phyloP scores from a whole-genome alignment of 2,113 vertebrate genomes.

The Bubo scandiacus region DNA sequence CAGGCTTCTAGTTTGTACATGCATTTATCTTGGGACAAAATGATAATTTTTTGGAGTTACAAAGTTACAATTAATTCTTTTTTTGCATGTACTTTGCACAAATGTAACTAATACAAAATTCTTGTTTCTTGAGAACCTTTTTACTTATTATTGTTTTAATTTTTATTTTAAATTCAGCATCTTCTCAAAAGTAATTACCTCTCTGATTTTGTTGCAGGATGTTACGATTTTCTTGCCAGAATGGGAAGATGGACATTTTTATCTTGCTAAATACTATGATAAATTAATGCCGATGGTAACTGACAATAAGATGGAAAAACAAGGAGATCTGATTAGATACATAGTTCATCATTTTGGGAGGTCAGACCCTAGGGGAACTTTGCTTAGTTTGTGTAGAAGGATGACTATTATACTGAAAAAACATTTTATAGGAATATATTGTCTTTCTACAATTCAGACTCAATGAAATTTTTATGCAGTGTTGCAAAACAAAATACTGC shows the following conservation, averaged over 20 bases:
- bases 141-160: neutral
- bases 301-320: constrained; percentile 98
- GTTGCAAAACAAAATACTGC: neutral
- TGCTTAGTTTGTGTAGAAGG: neutral
- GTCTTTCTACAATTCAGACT: neutral
- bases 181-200: neutral
- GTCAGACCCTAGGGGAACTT: constrained; percentile 69
- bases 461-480: neutral
- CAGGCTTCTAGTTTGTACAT: neutral
- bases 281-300: constrained; percentile 99
- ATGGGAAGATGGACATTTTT: constrained; percentile 99
- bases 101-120: neutral
- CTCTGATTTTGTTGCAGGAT: constrained; percentile 78
- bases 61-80: neutral
- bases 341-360: constrained; percentile 95
- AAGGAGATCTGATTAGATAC: constrained; percentile 95
- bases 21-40: neutral
- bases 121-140: neutral
- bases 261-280: constrained; percentile 97
- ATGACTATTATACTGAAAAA: neutral
- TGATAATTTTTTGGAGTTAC: neutral
- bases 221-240: constrained; percentile 92
- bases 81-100: rapidly evolving
- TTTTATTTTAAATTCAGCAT: neutral
- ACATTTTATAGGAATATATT: neutral